Conservation (phyloP, 2,113 vertebrate genomes). For the Polypterus senegalus region DNA sequence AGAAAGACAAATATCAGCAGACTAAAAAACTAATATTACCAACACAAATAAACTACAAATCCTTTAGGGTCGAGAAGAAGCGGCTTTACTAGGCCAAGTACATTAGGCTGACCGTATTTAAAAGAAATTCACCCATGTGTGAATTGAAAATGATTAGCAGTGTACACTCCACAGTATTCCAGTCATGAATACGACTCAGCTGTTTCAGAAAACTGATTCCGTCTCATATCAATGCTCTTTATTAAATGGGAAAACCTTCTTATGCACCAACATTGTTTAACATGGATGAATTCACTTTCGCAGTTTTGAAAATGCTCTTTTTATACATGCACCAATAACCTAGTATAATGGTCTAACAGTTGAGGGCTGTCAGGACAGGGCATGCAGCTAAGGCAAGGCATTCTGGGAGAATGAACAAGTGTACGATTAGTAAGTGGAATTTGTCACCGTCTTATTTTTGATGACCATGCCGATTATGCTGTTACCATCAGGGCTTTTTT, state of each 20-base stretch:
- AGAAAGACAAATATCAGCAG: conserved; percentile 3
- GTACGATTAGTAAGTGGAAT: too few relatives aligned
- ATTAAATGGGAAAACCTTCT: neutral
- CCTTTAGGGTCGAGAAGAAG: neutral
- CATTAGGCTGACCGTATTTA: neutral
- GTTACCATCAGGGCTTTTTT: too few relatives aligned
- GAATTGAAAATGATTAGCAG: neutral
- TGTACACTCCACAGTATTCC: neutral
- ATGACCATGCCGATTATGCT: too few relatives aligned
- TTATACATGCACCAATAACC: neutral
- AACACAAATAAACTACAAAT: neutral
- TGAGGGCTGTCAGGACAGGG: too few relatives aligned
- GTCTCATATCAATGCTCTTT: neutral
- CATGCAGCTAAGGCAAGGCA: too few relatives aligned
- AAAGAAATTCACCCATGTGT: neutral
- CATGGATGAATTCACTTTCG: neutral
- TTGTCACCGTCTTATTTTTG: too few relatives aligned
- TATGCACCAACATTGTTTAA: neutral
- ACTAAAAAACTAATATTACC: neutral
- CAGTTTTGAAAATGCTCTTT: neutral
- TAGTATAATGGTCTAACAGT: neutral
- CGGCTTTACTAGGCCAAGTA: neutral
- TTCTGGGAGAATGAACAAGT: too few relatives aligned
- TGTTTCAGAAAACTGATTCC: neutral
- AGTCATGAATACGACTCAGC: neutral